phyloP scores from a whole-genome alignment of 2,113 vertebrate genomes.

The Leptobrachium leishanense region DNA sequence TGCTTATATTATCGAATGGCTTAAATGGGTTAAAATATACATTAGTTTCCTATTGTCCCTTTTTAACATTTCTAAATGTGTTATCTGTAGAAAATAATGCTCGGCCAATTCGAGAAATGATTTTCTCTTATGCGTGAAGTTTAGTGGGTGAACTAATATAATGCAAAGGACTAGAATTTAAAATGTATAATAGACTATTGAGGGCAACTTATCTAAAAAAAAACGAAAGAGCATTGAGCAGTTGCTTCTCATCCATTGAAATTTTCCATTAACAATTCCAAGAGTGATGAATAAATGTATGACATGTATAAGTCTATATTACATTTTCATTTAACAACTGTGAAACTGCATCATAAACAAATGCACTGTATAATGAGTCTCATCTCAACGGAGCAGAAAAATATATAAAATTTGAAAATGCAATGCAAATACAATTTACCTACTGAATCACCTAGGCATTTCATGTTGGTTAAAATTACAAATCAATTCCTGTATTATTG shows the following conservation, averaged over 20 bases:
- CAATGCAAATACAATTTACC: slow-evolving; percentile 14
- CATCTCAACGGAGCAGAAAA: slow-evolving; percentile 2
- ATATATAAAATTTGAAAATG: slow-evolving; percentile 1
- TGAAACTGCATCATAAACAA: not conserved
- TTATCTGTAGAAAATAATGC: slow-evolving; percentile 11
- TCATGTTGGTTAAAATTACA: not conserved
- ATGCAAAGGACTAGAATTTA: slow-evolving; percentile 23
- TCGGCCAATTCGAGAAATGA: slow-evolving; percentile 7
- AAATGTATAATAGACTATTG: slow-evolving; percentile 20
- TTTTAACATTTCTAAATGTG: not conserved
- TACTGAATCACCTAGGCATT: not conserved
- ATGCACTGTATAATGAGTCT: not conserved
- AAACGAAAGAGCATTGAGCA: slow-evolving; percentile 15
- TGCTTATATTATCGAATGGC: not conserved
- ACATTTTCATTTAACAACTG: not conserved
- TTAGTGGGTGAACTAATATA: slow-evolving; percentile 13
- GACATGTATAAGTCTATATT: not conserved
- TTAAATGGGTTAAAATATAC: slow-evolving; percentile 4
- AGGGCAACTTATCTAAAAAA: slow-evolving; percentile 2
- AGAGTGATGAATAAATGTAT: slow-evolving; percentile 4
- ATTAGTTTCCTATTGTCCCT: not conserved
- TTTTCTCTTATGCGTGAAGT: slow-evolving; percentile 14
- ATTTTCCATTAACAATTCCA: slow-evolving; percentile 18
- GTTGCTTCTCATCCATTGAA: slow-evolving; percentile 7
- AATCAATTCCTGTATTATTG: not conserved